A percentile compares a stretch with the other conserved stretches of the same genome.
Evolutionary conservation across 2,113 vertebrate genomes (phyloP).

Genomic region (Pseudorhombus dupliciocellatus): DNA sequence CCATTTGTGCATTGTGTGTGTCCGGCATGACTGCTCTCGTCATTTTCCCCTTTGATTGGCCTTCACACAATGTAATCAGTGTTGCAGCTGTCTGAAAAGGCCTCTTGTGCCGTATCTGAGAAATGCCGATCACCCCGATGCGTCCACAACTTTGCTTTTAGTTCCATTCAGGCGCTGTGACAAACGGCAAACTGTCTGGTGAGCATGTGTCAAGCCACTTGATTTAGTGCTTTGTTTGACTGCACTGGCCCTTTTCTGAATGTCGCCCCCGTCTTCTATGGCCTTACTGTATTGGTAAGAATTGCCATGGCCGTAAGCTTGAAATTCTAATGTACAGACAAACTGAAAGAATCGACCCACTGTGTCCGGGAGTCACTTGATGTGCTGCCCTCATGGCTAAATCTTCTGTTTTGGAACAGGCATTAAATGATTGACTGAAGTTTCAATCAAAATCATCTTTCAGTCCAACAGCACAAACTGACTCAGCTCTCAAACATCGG

Average conservation of each 20-base stretch:
- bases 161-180: conserved; percentile 79
- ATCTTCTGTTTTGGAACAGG: conserved; percentile 44
- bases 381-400: conserved; percentile 48
- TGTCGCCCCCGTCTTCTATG: conserved; percentile 67
- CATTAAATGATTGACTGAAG: conserved; percentile 51
- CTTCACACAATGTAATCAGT: conserved; percentile 82
- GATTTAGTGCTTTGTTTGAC: conserved; percentile 81
- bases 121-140: conserved; percentile 76
- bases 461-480: conserved; percentile 24
- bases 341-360: conserved; percentile 51
- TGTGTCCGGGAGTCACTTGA: conserved; percentile 58
- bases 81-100: conserved; percentile 82
- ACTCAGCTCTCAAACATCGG: conserved; percentile 2
- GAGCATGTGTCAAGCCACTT: conserved; percentile 80
- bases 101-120: conserved; percentile 78
- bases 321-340: conserved; percentile 78
- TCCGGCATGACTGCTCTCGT: conserved; percentile 77
- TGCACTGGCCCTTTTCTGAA: conserved; percentile 70
- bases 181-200: conserved; percentile 82
- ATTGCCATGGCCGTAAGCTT: conserved; percentile 77
- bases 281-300: conserved; percentile 69
- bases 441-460: conserved; percentile 51
- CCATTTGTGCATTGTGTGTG: conserved; percentile 80
- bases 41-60: conserved; percentile 83
- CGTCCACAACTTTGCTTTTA: conserved; percentile 77